Evolutionary conservation across 2,888 invertebrate species (phyloP).

Genomic region (Eupithecia insigniata): DNA sequence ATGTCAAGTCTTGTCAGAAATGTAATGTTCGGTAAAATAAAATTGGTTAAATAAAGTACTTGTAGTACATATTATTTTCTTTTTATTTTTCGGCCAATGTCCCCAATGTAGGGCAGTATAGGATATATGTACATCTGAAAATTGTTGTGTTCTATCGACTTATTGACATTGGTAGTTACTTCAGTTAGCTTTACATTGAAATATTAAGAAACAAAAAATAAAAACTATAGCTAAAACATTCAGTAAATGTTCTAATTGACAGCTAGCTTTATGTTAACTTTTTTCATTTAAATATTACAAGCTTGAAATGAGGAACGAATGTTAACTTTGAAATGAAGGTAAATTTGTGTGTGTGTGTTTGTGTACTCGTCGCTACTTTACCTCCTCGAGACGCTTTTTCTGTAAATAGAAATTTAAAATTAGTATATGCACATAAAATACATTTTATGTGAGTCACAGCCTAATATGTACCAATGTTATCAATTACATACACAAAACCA

Average conservation of each 20-base stretch:
- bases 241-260: not conserved
- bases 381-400: constrained; percentile 92
- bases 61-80: too few relatives aligned
- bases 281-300: not conserved
- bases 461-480: constrained; percentile 18
- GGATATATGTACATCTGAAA: not conserved
- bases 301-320: not conserved
- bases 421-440: constrained; percentile 44
- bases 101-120: not conserved
- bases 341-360: constrained; percentile 14
- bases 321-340: too few relatives aligned
- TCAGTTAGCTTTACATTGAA: not conserved
- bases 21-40: not conserved
- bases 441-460: constrained; percentile 25
- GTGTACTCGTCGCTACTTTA: constrained; percentile 67
- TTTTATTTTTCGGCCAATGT: not conserved
- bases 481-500: constrained; percentile 17
- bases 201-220: too few relatives aligned
- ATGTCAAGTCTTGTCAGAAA: not conserved
- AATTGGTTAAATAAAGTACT: not conserved
- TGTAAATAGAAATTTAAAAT: constrained; percentile 84
- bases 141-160: too few relatives aligned
- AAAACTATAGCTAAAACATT: too few relatives aligned
- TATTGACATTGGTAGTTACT: too few relatives aligned
- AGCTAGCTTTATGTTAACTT: not conserved